Conservation (phyloP, 2,888 invertebrate genomes). For the Calameuta idolon region DNA sequence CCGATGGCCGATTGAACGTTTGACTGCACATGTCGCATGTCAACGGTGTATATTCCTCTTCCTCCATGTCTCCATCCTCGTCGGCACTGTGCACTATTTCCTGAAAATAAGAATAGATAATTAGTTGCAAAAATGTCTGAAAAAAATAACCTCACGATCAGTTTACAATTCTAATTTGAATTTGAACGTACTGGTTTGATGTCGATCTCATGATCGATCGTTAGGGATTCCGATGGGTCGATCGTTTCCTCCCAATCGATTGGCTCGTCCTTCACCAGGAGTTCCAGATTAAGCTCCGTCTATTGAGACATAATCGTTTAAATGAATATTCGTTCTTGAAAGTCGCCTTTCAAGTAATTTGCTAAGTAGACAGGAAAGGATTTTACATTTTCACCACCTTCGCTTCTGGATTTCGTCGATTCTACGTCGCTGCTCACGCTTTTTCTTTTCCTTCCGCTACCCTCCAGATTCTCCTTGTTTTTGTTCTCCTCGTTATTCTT, state of each 20-base stretch:
- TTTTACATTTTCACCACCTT: constrained; percentile 56
- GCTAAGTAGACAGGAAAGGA: constrained; percentile 4
- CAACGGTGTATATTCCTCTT: constrained; percentile 79
- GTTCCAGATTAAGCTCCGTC: constrained; percentile 61
- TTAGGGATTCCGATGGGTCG: constrained; percentile 76
- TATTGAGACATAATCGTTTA: constrained; percentile 32
- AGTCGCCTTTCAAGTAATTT: not conserved
- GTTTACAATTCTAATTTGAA: constrained; percentile 2
- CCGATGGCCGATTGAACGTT: constrained; percentile 84
- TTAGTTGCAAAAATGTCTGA: not conserved
- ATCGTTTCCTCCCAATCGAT: constrained; percentile 80
- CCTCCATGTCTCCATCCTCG: constrained; percentile 69
- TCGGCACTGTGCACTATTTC: constrained; percentile 67
- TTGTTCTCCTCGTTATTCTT: constrained; percentile 55
- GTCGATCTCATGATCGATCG: constrained; percentile 77
- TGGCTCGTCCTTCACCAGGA: constrained; percentile 73
- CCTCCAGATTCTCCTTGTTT: constrained; percentile 58
- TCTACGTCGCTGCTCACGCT: constrained; percentile 54
- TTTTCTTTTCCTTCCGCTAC: constrained; percentile 54
- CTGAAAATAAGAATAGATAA: constrained; percentile 34
- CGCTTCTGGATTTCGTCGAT: constrained; percentile 61
- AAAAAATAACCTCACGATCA: not conserved
- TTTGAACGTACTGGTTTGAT: constrained; percentile 73
- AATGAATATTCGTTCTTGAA: constrained; percentile 6
- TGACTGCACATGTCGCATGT: constrained; percentile 87